Base-by-base conservation (phyloP, 2,113 vertebrate species). In the Xenopus laevis region DNA sequence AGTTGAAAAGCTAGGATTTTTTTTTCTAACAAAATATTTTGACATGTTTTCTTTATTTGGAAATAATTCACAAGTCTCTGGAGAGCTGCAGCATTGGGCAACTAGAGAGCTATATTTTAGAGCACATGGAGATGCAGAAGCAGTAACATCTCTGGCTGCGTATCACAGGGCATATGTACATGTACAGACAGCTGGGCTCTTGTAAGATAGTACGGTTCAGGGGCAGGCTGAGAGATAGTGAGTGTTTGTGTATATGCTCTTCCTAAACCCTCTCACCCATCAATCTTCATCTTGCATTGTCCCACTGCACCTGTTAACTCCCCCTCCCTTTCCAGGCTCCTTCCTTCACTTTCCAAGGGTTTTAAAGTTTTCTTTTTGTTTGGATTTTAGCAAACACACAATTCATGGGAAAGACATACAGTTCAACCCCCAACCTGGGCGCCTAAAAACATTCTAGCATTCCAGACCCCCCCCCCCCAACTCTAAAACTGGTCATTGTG, bases 381-480 rank as follows among this genome's bases (percentile, higher is more conserved):
- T 55, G 67, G 66, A 68, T 76, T 76, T 76, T 27, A 69, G 73
- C 66, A 76, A 76, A 76, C 45, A 75, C 45, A 53, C 21, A 50
- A 63, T 27, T 55, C 73, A 68, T 76, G 73, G 73, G 73, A 76
- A 76, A 76, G 73, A 68, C 58, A 68, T 46, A 76, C 73, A 76
- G 69, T 40, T 27, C 47, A n/a, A 33, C 46, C 65, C 27, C 55
- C 53, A 62, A n/a, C 64, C 53, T 21, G 13, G 30, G 63, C n/a
- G 9, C 33, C 44, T 63, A 76, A n/a, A 53, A 68, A 68, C 65
- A 68, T 64, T 58, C 10, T 4, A 20, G 40, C 55, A 74, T 74
- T 74, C 72, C 72, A 74, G 23, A n/a, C n/a, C 40, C 65, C 23
- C 23, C 23, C n/a, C 23, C 23, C 18, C 20, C 17, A 47, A 44